A percentile compares a stretch with the other conserved stretches of the same genome.
Conservation (phyloP, 1,140 invertebrate species). For the Cyclargus thomasi region DNA sequence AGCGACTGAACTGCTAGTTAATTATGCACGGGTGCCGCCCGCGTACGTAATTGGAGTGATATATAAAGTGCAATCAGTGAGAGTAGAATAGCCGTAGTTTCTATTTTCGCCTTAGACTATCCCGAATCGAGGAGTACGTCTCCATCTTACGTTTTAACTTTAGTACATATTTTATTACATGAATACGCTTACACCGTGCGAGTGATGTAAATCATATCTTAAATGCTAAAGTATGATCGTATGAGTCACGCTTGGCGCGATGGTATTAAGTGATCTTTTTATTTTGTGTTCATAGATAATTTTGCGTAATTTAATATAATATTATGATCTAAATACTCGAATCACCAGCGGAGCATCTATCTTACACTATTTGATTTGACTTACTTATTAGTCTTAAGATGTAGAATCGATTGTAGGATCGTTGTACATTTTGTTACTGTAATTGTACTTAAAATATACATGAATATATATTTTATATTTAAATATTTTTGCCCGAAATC, state of each 20-base stretch:
- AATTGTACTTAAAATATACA: conserved; percentile 15
- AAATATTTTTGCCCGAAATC: conserved; percentile 8
- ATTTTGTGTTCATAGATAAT: conserved; percentile 35
- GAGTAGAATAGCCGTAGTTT: conserved; percentile 17
- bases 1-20: conserved; percentile 18
- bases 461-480: conserved; percentile 7
- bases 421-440: conserved; percentile 13
- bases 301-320: conserved; percentile 23
- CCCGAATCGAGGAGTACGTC: not conserved
- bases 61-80: conserved; percentile 22
- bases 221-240: conserved; percentile 30
- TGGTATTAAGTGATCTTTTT: conserved; percentile 22
- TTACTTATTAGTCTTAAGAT: conserved; percentile 6
- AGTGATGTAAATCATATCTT: conserved; percentile 67
- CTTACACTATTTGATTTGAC: conserved; percentile 1
- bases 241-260: conserved; percentile 20
- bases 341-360: conserved; percentile 18
- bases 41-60: conserved; percentile 15
- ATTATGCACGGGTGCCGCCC: conserved; percentile 10
- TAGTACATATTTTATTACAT: not conserved
- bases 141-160: not conserved
- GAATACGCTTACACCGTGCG: conserved; percentile 22
- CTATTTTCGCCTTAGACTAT: conserved; percentile 20
- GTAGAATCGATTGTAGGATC: conserved; percentile 7
- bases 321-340: conserved; percentile 29